A percentile compares a stretch with the other conserved stretches of the same genome.
These are phyloP conservation scores for Drosophila demipolita DNA, from an alignment of 2,888 invertebrate species.

Conservation along the genomic window DNA sequence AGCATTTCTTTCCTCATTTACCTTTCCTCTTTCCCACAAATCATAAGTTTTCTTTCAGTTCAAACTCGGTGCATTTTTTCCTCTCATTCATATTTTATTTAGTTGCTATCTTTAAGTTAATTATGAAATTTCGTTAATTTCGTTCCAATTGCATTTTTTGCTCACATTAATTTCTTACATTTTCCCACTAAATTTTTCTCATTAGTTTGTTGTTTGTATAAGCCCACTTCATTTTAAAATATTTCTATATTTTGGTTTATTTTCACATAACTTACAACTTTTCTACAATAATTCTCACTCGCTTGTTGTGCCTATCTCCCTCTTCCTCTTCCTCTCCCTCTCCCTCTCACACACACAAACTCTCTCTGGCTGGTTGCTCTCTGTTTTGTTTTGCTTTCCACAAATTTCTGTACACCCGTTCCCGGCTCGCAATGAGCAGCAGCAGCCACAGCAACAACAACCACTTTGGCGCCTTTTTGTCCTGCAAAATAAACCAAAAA, in stretches of 20 bases:
- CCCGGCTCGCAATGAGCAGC: constrained; percentile 2
- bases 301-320: not conserved
- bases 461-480: constrained; percentile 70
- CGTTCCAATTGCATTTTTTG: not conserved
- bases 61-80: not conserved
- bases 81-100: not conserved
- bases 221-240: constrained; percentile 1
- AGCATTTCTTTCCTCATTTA: not conserved
- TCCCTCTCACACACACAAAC: constrained; percentile 17
- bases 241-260: constrained; percentile 11
- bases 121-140: not conserved
- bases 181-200: not conserved
- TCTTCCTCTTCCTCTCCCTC: constrained; percentile 2
- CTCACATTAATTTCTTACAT: not conserved
- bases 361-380: constrained; percentile 13
- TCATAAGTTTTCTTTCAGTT: not conserved
- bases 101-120: not conserved
- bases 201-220: constrained; percentile 9
- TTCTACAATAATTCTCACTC: constrained; percentile 43
- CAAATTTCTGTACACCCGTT: constrained; percentile 45
- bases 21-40: not conserved
- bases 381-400: constrained; percentile 52
- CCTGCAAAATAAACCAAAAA: constrained; percentile 18
- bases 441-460: not conserved
- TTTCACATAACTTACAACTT: constrained; percentile 51